phyloP scores from a whole-genome alignment of 2,797 vertebrate genomes.

The Phoeniculus purpureus region DNA sequence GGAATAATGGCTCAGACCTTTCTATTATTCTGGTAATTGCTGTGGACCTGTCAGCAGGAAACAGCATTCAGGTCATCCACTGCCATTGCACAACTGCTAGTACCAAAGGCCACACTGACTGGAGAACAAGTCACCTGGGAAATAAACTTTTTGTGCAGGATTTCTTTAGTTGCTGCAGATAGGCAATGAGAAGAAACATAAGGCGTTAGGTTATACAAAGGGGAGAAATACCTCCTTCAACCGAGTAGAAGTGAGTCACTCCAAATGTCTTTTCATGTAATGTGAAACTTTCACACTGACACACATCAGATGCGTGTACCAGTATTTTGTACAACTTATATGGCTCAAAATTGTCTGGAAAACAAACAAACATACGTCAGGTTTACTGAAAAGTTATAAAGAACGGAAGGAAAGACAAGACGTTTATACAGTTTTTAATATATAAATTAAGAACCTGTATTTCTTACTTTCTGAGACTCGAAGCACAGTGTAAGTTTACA shows the following conservation, averaged over 20 bases:
- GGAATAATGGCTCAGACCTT: not conserved
- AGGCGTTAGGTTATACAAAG: not conserved
- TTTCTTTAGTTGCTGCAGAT: not conserved
- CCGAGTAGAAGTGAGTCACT: constrained; percentile 74
- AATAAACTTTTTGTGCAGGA: not conserved
- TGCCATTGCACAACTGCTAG: not conserved
- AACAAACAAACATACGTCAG: not conserved
- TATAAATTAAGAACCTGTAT: too few species aligned
- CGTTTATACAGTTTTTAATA: not conserved
- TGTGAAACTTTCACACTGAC: constrained; percentile 73
- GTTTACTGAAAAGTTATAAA: not conserved
- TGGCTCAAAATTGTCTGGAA: constrained; percentile 75
- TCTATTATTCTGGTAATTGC: not conserved
- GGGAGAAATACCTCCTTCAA: constrained; percentile 81
- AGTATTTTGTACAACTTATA: constrained; percentile 80
- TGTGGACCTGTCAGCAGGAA: not conserved
- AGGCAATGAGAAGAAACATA: not conserved
- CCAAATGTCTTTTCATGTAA: constrained; percentile 79
- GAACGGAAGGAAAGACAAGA: not conserved
- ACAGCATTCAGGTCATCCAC: not conserved
- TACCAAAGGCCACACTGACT: not conserved
- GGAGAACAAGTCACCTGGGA: not conserved
- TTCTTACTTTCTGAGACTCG: not conserved
- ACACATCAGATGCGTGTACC: constrained; percentile 75
- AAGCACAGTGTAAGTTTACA: not conserved